Conservation (phyloP, 2,888 invertebrate genomes). For the Dicycla oo region DNA sequence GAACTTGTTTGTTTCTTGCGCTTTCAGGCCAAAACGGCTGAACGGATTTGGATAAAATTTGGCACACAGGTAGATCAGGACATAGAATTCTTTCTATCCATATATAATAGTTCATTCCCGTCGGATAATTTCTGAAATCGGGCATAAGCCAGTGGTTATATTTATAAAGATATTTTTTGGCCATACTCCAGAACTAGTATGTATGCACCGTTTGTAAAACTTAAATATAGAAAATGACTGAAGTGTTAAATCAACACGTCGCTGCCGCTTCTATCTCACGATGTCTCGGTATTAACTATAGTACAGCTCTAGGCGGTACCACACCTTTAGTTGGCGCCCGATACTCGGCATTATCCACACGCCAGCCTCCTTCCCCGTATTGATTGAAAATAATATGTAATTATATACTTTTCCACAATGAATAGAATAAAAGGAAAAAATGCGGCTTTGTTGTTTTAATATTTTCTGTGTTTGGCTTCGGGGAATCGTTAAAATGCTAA, state of each 20-base stretch:
- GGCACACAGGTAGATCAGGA: too few relatives aligned
- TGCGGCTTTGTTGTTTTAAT: conserved; percentile 25
- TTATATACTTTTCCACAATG: conserved; percentile 47
- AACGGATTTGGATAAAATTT: too few relatives aligned
- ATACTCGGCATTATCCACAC: conserved; percentile 63
- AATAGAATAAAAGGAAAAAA: conserved; percentile 27
- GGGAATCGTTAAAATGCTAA: conserved; percentile 21
- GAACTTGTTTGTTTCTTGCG: too few relatives aligned
- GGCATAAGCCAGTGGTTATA: too few relatives aligned
- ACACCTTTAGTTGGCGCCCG: conserved; percentile 72
- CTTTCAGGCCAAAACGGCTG: too few relatives aligned
- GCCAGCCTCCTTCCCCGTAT: conserved; percentile 57
- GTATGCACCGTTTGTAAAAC: too few relatives aligned
- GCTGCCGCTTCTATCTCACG: conserved; percentile 47
- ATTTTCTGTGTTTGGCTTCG: conserved; percentile 38
- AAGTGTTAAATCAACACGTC: conserved; percentile 1
- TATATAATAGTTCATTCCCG: too few relatives aligned
- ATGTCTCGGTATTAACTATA: conserved; percentile 37
- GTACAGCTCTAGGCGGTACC: conserved; percentile 72
- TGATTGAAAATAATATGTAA: conserved; percentile 64
- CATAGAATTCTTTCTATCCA: too few relatives aligned
- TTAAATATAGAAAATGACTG: too few relatives aligned
- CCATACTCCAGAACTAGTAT: too few relatives aligned
- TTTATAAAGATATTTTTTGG: too few relatives aligned
- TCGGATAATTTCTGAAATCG: too few relatives aligned